A percentile compares a stretch with the other conserved stretches of the same genome.
phyloP scores from a whole-genome alignment of 1,140 invertebrate genomes.

The Campoletis sonorensis region DNA sequence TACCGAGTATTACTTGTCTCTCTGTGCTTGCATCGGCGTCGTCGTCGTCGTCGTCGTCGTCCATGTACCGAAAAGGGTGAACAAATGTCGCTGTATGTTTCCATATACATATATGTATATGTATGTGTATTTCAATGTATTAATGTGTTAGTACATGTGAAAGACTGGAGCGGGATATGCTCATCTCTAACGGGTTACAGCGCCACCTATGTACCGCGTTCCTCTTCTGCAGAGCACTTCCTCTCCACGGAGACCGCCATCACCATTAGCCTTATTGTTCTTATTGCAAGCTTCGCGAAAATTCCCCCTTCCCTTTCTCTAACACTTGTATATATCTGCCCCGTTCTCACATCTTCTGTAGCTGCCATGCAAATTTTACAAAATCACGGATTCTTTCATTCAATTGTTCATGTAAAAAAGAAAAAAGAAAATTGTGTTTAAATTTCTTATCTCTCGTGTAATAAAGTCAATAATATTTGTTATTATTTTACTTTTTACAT shows the following conservation, averaged over 20 bases:
- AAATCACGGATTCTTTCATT: neutral
- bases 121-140: neutral
- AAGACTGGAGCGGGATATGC: conserved; percentile 14
- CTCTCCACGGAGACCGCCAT: conserved; percentile 17
- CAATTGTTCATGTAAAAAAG: neutral
- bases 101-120: neutral
- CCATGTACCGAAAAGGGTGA: neutral
- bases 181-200: conserved; percentile 13
- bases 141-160: neutral
- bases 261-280: conserved; percentile 44
- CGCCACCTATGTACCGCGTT: neutral
- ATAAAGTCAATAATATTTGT: neutral
- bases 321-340: neutral
- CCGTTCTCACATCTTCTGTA: neutral
- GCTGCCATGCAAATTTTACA: neutral
- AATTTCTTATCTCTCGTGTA: neutral
- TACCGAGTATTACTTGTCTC: conserved; percentile 22
- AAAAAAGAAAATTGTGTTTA: too few species aligned
- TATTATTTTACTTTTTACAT: too few species aligned
- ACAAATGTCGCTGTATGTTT: neutral
- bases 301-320: conserved; percentile 7
- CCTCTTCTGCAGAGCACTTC: neutral
- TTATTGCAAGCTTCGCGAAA: conserved; percentile 32
- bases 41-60: neutral
- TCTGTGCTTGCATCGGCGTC: conserved; percentile 13